Conservation (phyloP, 2,113 vertebrate species). For the cat (Felis catus) region F.catus_Fca126_mat1.0 CM031420.1:44525001-44525500, state of each 20-base stretch:
- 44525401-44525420: no score
- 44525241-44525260: background rate
- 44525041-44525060: background rate
- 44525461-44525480: no score
- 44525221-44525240: background rate
- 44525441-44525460: no score
- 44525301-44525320: background rate
- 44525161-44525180: background rate
- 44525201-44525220: background rate
- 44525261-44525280: background rate
- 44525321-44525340: background rate
- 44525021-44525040: background rate
- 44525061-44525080: background rate
- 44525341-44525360: background rate
- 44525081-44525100: background rate
- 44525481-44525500: no score
- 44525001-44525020: background rate
- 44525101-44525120: background rate
- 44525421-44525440: no score
- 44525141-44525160: background rate
- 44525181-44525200: background rate
- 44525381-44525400: no score
- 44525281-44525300: background rate
- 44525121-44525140: background rate
- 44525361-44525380: no score